Evolutionary conservation across 2,888 invertebrate genomes (phyloP), one percentile per base, ranked within the genome.

Genomic region (Scaeva pyrastri): DNA sequence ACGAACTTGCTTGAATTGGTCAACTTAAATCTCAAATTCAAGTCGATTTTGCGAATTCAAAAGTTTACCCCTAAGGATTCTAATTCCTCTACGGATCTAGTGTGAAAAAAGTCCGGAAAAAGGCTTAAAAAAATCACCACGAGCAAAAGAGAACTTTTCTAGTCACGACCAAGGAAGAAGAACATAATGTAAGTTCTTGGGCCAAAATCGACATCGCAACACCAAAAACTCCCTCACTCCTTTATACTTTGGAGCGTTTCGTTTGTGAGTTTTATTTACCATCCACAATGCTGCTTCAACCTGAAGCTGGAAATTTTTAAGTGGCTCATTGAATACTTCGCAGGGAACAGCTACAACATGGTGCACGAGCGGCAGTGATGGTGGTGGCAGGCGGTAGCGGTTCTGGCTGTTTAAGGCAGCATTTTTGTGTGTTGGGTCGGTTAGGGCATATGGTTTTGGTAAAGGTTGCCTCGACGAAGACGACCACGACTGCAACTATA

Each of bases 121-220:
- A 43, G 21, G 21, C 41, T 45, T 19, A 52, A 2, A 48, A 74
- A 58, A 78, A 50, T 78, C 74, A 66, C 74, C 43, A 74, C 76
- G 55, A 60, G 7, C 60, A 76, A 80, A n/a, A 58, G 71, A 79
- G 82, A 81, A 86, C 82, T 77, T 78, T 82, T 77, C 77, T 77
- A 86, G 86, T 86, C 82, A 86, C 86, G 82, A 81, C 82, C 82
- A 31, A 74, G 77, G 78, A 86, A 86, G 80, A 73, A 2, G 39
- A 68, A 21, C 58, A 60, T 31, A n/a, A n/a, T n/a, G n/a, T n/a
- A 60, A 48, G 14, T 14, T 60, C 66, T 19, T 72, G 12, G 58
- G 48, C 71, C 71, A 70, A 43, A 66, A 66, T 75, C 66, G 64
- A 71, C 62, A 71, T 50, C 73, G 8, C 31, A 64, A 56, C 78